Percentiles rank a stretch among this genome's conserved stretches.
Conservation (phyloP, 1,140 invertebrate species). For the Trachelipus rathkii region DNA sequence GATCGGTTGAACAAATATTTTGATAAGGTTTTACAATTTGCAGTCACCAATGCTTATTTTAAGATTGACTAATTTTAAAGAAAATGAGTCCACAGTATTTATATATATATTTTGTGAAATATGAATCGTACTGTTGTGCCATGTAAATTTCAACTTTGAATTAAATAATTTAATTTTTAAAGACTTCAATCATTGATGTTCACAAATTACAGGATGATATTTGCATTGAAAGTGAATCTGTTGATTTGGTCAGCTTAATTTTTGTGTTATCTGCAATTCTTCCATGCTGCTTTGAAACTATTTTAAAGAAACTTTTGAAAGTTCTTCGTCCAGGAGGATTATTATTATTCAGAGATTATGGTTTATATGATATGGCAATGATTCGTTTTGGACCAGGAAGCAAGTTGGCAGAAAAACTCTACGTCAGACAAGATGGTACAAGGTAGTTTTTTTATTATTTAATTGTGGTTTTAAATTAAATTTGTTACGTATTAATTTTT, state of each 20-base stretch:
- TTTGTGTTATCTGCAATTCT: constrained; percentile 75
- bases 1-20: too few species aligned
- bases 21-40: too few species aligned
- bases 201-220: constrained; percentile 48
- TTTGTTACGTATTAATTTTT: too few species aligned
- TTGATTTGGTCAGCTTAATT: constrained; percentile 68
- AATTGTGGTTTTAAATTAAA: too few species aligned
- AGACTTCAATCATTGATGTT: background rate
- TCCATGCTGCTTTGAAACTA: constrained; percentile 68
- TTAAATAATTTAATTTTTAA: too few species aligned
- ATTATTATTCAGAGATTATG: constrained; percentile 92
- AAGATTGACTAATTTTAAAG: too few species aligned
- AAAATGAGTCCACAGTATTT: too few species aligned
- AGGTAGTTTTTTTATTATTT: constrained; percentile 59
- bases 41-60: too few species aligned
- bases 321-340: constrained; percentile 74
- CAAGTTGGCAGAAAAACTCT: constrained; percentile 91
- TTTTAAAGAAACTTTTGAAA: constrained; percentile 64
- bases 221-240: constrained; percentile 48
- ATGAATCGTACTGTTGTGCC: too few species aligned
- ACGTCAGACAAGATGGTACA: constrained; percentile 95
- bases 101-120: too few species aligned
- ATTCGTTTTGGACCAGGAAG: constrained; percentile 85
- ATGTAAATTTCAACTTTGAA: too few species aligned
- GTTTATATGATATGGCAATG: constrained; percentile 96